Conservation (phyloP, 2,797 vertebrate species). For the Sardinella longiceps region DNA sequence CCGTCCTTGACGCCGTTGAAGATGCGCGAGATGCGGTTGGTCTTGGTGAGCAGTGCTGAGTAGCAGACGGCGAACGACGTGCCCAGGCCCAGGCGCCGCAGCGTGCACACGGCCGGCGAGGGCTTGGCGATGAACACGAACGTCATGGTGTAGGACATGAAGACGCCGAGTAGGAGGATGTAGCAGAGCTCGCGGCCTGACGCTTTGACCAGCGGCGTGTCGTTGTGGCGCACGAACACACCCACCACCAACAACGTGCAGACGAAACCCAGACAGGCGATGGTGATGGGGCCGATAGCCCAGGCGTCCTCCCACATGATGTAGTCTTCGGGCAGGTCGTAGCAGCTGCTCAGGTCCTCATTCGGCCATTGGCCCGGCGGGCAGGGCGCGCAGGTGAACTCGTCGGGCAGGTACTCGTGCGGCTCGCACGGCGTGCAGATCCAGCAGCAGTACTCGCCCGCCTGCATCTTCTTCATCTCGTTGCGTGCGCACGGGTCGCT, state of each 20-base stretch:
- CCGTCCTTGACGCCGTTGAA: slow-evolving; percentile 89
- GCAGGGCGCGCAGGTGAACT: slow-evolving; percentile 93
- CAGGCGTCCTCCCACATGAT: slow-evolving; percentile 98
- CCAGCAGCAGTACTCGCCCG: slow-evolving; percentile 98
- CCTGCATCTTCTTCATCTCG: slow-evolving; percentile 99
- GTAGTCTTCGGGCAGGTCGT: slow-evolving; percentile 95
- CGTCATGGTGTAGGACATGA: slow-evolving; percentile 97
- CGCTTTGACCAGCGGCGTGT: slow-evolving; percentile 95
- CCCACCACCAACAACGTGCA: slow-evolving; percentile 90
- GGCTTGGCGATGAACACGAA: slow-evolving; percentile 98
- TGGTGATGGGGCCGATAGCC: slow-evolving; percentile 95
- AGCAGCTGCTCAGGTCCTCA: slow-evolving; percentile 88
- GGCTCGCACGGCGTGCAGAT: slow-evolving; percentile 97
- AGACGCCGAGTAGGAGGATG: slow-evolving; percentile 92
- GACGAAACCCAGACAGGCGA: slow-evolving; percentile 93
- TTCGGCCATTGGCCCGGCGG: slow-evolving; percentile 93
- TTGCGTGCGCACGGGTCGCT: slow-evolving; percentile 96
- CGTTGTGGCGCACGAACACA: slow-evolving; percentile 93
- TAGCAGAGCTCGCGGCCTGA: slow-evolving; percentile 97
- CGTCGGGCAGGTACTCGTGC: slow-evolving; percentile 91
- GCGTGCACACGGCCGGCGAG: slow-evolving; percentile 90
- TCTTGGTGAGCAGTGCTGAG: slow-evolving; percentile 96
- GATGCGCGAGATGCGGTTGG: slow-evolving; percentile 97
- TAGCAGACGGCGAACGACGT: slow-evolving; percentile 98
- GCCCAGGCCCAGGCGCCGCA: slow-evolving; percentile 90